Conservation (phyloP, 2,113 vertebrate species). For the Myiozetetes cayanensis region DNA sequence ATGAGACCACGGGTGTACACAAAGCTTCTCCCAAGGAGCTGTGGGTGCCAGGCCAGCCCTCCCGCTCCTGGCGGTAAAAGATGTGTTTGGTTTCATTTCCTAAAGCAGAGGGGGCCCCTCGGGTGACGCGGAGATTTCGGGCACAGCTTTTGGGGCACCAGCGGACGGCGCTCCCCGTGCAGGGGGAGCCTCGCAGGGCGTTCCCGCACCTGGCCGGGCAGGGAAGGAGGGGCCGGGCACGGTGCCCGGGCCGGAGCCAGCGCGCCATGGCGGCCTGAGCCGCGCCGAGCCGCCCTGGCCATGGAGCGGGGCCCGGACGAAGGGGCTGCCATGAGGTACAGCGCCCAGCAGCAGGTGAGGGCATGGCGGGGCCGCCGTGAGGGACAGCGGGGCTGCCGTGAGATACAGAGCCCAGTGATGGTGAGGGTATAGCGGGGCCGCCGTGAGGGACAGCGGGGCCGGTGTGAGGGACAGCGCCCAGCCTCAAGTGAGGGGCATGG, state of each 20-base stretch:
- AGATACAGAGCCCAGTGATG: too few relatives aligned
- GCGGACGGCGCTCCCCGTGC: not conserved
- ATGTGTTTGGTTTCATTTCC: not conserved
- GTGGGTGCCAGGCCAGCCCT: not conserved
- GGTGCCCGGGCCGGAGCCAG: not conserved
- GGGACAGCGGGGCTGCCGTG: too few relatives aligned
- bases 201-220: not conserved
- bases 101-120: not conserved
- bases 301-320: not conserved
- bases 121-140: not conserved
- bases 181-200: not conserved
- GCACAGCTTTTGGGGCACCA: not conserved
- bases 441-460: too few relatives aligned
- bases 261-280: not conserved
- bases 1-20: not conserved
- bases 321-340: not conserved
- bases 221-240: not conserved
- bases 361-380: too few relatives aligned
- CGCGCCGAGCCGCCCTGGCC: not conserved
- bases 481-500: too few relatives aligned
- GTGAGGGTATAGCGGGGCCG: too few relatives aligned
- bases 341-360: too few relatives aligned
- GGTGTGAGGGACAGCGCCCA: too few relatives aligned
- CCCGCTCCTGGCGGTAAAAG: not conserved
- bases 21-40: not conserved